These are phyloP conservation scores for Desmophyllum pertusum DNA, from an alignment of 92 coral and sea anemone genomes.

Conservation along the genomic window DNA sequence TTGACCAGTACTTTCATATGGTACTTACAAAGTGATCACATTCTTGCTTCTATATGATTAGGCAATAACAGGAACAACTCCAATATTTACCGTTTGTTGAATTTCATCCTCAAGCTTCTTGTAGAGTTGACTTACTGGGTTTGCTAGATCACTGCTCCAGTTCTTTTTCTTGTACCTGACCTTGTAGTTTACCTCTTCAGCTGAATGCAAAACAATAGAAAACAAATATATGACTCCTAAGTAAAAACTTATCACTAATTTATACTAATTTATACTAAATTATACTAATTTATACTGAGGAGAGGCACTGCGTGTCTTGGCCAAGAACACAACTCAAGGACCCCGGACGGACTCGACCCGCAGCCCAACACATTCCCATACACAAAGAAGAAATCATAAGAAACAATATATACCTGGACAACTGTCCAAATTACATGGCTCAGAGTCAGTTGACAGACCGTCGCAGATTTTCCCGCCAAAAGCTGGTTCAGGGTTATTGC, in stretches of 20 bases:
- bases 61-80: neutral
- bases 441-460: constrained; percentile 21
- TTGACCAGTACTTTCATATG: too few relatives aligned
- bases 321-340: too few relatives aligned
- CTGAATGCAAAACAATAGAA: neutral
- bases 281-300: too few relatives aligned
- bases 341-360: too few relatives aligned
- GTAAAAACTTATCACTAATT: too few relatives aligned
- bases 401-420: constrained; percentile 62
- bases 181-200: constrained; percentile 22
- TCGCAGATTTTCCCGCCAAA: constrained; percentile 52
- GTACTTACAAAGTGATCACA: too few relatives aligned
- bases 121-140: constrained; percentile 20
- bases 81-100: constrained; percentile 11
- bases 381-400: neutral
- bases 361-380: neutral
- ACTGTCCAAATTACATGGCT: constrained; percentile 22
- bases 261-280: too few relatives aligned
- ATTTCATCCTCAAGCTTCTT: constrained; percentile 8
- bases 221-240: neutral
- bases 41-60: too few relatives aligned
- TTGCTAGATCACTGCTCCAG: constrained; percentile 27
- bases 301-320: too few relatives aligned
- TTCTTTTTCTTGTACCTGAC: constrained; percentile 23
- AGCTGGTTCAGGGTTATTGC: constrained; percentile 48